Conservation (phyloP, 2,797 vertebrate species). For the Tragopan temminckii region DNA sequence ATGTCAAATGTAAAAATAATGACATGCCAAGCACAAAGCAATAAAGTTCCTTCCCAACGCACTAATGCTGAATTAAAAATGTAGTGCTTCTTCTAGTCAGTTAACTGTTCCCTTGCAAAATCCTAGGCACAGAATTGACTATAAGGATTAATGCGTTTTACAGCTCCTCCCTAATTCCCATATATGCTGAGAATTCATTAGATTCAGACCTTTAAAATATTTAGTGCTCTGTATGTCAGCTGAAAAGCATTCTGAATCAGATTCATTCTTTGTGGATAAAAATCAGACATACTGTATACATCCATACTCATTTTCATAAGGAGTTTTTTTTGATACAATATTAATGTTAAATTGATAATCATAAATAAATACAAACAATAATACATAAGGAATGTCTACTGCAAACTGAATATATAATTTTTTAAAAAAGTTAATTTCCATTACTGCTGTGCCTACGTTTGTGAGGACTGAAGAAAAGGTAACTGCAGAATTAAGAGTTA, state of each 20-base stretch:
- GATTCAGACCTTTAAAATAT: slow-evolving; percentile 91
- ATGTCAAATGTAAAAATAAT: slow-evolving; percentile 93
- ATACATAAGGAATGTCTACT: slow-evolving; percentile 98
- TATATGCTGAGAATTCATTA: slow-evolving; percentile 86
- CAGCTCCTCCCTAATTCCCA: slow-evolving; percentile 86
- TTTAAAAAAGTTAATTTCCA: slow-evolving; percentile 89
- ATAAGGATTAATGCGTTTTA: slow-evolving; percentile 88
- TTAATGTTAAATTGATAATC: slow-evolving; percentile 92
- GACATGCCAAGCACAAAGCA: slow-evolving; percentile 97
- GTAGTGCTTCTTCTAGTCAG: slow-evolving; percentile 90
- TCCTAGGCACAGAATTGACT: slow-evolving; percentile 94
- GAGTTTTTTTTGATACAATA: slow-evolving; percentile 87
- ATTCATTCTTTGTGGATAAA: slow-evolving; percentile 91
- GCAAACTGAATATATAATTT: slow-evolving; percentile 92
- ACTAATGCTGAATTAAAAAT: slow-evolving; percentile 86
- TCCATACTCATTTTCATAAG: slow-evolving; percentile 88
- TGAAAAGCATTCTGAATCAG: slow-evolving; percentile 92
- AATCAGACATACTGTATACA: slow-evolving; percentile 93
- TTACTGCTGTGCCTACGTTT: slow-evolving; percentile 88
- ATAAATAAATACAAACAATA: slow-evolving; percentile 98
- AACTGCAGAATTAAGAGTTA: slow-evolving; percentile 85
- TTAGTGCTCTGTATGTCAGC: slow-evolving; percentile 96
- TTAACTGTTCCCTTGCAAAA: slow-evolving; percentile 90
- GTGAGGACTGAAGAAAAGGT: slow-evolving; percentile 87
- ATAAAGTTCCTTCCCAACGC: slow-evolving; percentile 87